Percentiles rank a stretch among this genome's conserved stretches.
Evolutionary conservation across 2,797 vertebrate species (phyloP).

Genomic region (Takifugu rubripes): DNA sequence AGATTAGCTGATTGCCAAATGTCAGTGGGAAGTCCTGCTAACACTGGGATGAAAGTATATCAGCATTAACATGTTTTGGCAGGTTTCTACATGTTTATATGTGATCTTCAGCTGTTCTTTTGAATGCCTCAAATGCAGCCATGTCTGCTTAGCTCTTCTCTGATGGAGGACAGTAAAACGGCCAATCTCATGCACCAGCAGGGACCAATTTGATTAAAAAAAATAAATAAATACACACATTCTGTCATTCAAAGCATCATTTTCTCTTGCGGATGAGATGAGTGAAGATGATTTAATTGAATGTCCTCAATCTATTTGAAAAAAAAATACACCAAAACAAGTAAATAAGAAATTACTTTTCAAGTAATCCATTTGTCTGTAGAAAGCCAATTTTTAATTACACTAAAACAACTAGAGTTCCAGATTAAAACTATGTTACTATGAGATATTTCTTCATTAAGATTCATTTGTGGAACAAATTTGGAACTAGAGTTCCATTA

Average conservation of each 20-base stretch:
- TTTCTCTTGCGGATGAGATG: neutral
- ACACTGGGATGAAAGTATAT: neutral
- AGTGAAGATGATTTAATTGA: neutral
- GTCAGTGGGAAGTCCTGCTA: neutral
- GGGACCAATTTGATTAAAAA: slow-evolving; percentile 1
- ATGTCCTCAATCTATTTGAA: too few species aligned
- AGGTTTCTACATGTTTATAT: too few species aligned
- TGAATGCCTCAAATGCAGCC: too few species aligned
- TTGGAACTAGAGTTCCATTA: too few species aligned
- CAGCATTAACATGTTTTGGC: neutral
- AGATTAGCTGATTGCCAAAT: slow-evolving; percentile 8
- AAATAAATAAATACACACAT: neutral
- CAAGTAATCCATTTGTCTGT: too few species aligned
- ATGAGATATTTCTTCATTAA: too few species aligned
- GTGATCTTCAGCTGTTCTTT: too few species aligned
- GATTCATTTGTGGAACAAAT: too few species aligned
- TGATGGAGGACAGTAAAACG: neutral
- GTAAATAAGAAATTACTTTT: neutral
- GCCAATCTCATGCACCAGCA: neutral
- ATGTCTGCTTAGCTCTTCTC: too few species aligned
- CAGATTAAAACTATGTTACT: too few species aligned
- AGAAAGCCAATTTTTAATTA: too few species aligned
- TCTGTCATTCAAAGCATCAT: neutral
- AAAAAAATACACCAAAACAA: neutral
- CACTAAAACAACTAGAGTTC: too few species aligned